These are phyloP conservation scores for Notarius lentiginosus DNA, from an alignment of 2,113 vertebrate species.

Conservation along the genomic window DNA sequence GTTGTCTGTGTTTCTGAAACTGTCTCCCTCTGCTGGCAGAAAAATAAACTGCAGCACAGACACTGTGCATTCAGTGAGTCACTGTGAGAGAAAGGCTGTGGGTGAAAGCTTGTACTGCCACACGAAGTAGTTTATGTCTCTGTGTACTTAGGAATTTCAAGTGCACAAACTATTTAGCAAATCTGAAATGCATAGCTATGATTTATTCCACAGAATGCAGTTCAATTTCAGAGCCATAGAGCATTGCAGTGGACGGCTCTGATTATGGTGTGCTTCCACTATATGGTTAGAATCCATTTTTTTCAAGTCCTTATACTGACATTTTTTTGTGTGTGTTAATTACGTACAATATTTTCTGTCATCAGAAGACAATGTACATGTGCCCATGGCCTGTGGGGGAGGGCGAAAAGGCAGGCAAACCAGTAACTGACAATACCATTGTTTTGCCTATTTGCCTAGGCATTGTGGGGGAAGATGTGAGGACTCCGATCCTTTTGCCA, in stretches of 20 bases:
- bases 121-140: slow-evolving; percentile 22
- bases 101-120: slow-evolving; percentile 44
- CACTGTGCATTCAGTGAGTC: slow-evolving; percentile 38
- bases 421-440: slow-evolving; percentile 43
- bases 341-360: slow-evolving; percentile 12
- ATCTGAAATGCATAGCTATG: slow-evolving; percentile 6
- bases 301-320: not conserved
- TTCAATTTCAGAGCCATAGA: slow-evolving; percentile 13
- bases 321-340: slow-evolving; percentile 18
- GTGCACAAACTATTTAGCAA: slow-evolving; percentile 29
- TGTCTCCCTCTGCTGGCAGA: slow-evolving; percentile 55
- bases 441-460: slow-evolving; percentile 37
- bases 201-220: slow-evolving; percentile 27
- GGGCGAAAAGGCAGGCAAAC: slow-evolving; percentile 19
- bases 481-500: slow-evolving; percentile 30
- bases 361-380: slow-evolving; percentile 32
- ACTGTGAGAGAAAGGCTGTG: slow-evolving; percentile 35
- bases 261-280: slow-evolving; percentile 33
- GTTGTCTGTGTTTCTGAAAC: slow-evolving; percentile 44
- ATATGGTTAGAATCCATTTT: not conserved
- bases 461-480: slow-evolving; percentile 36
- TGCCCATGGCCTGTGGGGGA: slow-evolving; percentile 20
- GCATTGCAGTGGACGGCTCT: not conserved
- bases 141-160: slow-evolving; percentile 2
- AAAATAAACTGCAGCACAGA: slow-evolving; percentile 41